Evolutionary conservation across 2,888 invertebrate genomes (phyloP), one percentile per base, ranked within the genome.

Genomic region (Drosophila buzzatii): DNA sequence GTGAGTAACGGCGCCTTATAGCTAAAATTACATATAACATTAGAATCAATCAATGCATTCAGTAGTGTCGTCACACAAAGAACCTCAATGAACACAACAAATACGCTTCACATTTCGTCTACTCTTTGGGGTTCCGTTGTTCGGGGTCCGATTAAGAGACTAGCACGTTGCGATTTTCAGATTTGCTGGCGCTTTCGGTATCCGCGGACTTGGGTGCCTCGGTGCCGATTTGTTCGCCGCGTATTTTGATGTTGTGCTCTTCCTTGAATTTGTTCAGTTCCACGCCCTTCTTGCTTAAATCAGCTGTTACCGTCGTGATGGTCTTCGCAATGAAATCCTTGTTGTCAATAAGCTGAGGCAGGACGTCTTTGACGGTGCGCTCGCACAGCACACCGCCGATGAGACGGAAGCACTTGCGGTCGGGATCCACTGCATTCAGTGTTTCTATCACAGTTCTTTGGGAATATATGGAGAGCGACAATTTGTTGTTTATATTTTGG

Each of bases 321-420:
- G 97, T 95, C 92, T 96, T 96, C 31, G 95, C 95, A 79, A 98
- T 94, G 94, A 97, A 95, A 87, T 97, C 96, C 91, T 95, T 95
- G 93, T 98, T 98, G 78, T 95, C 94, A 76, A 95, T 93, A 72
- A 99, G 94, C 80, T 96, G 96, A 16, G 99, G 99, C 84, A 98
- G 93, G 57, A 99, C 97, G 84, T 98, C 98, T 91, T 96, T 96
- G 0, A 99, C 99, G 14, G 97, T 98, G 83, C 97, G 95, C 93
- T 99, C 98, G 76, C 98, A 97, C 62, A 99, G 94, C 66, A 99
- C 97, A 33, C 99, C 99, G 61, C 99, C 99, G 76, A 99, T 96
- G 94, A 99, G 95, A 90, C 98, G 95, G 93, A 97, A 99, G 93
- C 99, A 99, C 93, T 97, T 98, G 81, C 98, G 95, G 60, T 95